These are phyloP conservation scores for Rhagologus leucostigma DNA, from an alignment of 2,113 vertebrate genomes.

Conservation along the genomic window DNA sequence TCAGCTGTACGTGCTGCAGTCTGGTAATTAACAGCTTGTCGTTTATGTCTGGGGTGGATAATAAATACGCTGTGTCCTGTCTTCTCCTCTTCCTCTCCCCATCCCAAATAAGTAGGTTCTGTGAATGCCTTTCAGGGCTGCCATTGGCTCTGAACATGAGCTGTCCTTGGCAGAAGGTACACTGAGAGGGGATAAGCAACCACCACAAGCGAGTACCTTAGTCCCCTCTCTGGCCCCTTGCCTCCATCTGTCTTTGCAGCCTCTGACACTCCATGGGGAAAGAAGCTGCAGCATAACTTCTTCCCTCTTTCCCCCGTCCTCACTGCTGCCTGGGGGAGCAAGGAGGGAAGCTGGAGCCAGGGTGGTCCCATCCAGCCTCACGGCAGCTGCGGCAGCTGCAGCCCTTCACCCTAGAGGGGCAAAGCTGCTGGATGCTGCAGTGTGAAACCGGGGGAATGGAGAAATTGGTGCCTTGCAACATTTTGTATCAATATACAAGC, in stretches of 20 bases:
- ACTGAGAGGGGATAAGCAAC: neutral
- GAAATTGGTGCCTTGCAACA: neutral
- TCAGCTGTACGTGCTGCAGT: neutral
- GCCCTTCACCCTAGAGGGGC: neutral
- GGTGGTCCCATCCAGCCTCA: neutral
- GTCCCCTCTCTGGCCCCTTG: neutral
- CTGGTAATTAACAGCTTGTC: neutral
- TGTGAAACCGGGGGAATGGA: neutral
- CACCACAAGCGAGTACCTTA: accelerated
- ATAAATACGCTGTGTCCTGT: neutral
- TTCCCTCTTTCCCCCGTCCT: neutral
- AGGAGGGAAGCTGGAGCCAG: neutral
- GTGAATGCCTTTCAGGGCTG: neutral
- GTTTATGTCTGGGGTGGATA: neutral
- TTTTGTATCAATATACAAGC: neutral
- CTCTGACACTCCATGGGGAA: neutral
- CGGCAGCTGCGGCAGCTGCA: neutral
- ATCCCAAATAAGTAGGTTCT: neutral
- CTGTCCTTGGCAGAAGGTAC: neutral
- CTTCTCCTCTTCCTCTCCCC: neutral
- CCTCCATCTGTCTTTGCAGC: neutral
- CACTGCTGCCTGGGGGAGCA: neutral
- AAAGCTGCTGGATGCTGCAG: neutral
- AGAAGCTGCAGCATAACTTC: neutral
- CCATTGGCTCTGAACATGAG: neutral